Conservation (phyloP, 2,113 vertebrate species). For the Bambusicola thoracicus region DNA sequence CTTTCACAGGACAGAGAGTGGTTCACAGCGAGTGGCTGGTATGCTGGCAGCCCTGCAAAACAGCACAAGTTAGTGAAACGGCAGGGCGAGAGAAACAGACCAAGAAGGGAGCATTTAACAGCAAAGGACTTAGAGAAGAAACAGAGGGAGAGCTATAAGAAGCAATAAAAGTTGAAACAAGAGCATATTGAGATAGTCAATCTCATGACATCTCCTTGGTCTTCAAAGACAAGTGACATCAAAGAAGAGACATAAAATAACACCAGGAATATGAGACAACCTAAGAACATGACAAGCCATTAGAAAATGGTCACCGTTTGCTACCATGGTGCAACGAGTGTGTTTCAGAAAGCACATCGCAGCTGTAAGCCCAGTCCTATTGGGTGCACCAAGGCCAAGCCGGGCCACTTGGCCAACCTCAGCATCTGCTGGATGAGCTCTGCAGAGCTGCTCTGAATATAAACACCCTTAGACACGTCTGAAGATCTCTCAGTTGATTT, state of each 20-base stretch:
- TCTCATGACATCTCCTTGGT: not conserved
- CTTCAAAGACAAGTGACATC: accelerated
- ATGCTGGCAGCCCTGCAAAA: not conserved
- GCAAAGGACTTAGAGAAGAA: not conserved
- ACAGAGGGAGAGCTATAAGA: not conserved
- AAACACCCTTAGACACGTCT: not conserved
- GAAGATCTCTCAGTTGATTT: not conserved
- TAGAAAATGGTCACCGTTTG: not conserved
- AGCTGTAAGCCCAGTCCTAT: not conserved
- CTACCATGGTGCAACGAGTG: not conserved
- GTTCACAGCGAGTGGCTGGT: not conserved
- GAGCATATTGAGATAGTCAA: not conserved
- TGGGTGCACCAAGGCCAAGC: not conserved
- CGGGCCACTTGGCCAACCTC: not conserved
- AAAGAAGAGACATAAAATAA: not conserved
- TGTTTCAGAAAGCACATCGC: not conserved
- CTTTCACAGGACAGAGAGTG: not conserved
- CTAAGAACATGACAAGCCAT: accelerated
- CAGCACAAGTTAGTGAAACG: not conserved
- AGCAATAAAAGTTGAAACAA: not conserved
- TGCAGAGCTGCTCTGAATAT: not conserved
- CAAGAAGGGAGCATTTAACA: not conserved
- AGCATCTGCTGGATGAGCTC: not conserved
- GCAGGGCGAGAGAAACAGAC: not conserved
- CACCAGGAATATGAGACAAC: not conserved